Evolutionary conservation across 2,888 invertebrate species (phyloP).

Genomic region (Drosophila barbarae): DNA sequence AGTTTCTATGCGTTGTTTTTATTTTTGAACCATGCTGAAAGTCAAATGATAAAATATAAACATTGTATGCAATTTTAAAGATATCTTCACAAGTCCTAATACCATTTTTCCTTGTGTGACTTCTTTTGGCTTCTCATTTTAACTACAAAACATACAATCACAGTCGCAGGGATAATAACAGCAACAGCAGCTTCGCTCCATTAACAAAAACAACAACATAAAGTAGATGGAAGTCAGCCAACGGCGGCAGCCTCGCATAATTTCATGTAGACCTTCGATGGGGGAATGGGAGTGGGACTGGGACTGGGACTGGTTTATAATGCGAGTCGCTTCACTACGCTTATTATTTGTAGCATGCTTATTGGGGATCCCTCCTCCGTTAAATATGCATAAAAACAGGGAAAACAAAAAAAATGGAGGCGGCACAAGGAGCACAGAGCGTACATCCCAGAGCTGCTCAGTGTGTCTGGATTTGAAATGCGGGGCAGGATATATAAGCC

Average conservation of each 20-base stretch:
- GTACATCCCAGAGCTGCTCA: conserved; percentile 2
- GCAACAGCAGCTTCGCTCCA: conserved; percentile 62
- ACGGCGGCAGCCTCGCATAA: conserved; percentile 55
- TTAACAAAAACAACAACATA: conserved; percentile 64
- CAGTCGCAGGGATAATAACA: conserved; percentile 68
- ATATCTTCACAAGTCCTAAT: fast-evolving
- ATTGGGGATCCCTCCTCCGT: conserved; percentile 43
- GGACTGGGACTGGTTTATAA: conserved; percentile 54
- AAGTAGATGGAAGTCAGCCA: conserved; percentile 11
- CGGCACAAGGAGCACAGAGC: background rate
- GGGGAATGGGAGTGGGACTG: conserved; percentile 7
- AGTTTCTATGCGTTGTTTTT: fast-evolving
- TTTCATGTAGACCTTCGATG: conserved; percentile 64
- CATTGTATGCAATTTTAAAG: background rate
- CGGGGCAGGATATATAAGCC: conserved; percentile 7
- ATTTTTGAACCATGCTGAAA: background rate
- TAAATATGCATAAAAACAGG: conserved; percentile 21
- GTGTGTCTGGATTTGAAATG: conserved; percentile 5
- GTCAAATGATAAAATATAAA: background rate
- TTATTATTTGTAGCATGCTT: conserved; percentile 74
- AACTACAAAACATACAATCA: conserved; percentile 64
- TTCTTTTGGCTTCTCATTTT: conserved; percentile 49
- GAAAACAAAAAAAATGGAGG: conserved; percentile 10
- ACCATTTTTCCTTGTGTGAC: background rate
- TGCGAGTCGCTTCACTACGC: conserved; percentile 68